Evolutionary conservation across 2,888 invertebrate genomes (phyloP), one percentile per base, ranked within the genome.

Genomic region (Sinohyriopsis cumingii): DNA sequence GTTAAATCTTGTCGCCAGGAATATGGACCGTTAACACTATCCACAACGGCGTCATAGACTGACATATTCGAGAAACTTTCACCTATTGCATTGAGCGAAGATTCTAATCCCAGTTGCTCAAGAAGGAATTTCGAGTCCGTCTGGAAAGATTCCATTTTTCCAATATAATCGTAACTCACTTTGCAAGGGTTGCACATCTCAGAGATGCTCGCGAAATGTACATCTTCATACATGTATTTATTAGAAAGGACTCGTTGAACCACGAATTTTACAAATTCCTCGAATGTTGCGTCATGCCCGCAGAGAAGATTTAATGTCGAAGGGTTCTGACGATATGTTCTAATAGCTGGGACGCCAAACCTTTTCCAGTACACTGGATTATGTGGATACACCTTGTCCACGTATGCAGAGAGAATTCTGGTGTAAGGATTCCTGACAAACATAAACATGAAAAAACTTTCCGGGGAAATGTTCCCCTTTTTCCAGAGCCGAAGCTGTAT

Each of bases 231-330:
- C 45, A 72, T 15, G n/a, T 63, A 65, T 67, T 55, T 66, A n/a
- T 59, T 33, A 1, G 60, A 61, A n/a, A n/a, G 63, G 57, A 72
- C 77, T 28, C 67, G 61, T 18, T 25, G 22, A 1, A 54, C 61
- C 4, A 68, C 77, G 55, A 56, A 63, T 56, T 72, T 67, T 6
- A 74, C 64, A 63, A 77, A 77, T 59, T 77, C 77, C 4, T 64
- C 54, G 59, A 77, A 77, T 54, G 77, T 77, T 4, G 72, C 71
- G 55, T 77, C 74, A 60, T 74, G 74, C 15, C 74, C 77, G 33
- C 59, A 57, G 18, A 63, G 5, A 45, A 53, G 55, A 3, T 45
- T 19, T 5, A 33, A n/a, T 59, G 20, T 53, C n/a, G 18, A 53
- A 7, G 59, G 12, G 20, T 12, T 22, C 12, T 55, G 56, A 19